Evolutionary conservation across 37 sponge, comb jelly and placozoan species (phyloP).

Genomic region (Tethya wilhelma): DNA sequence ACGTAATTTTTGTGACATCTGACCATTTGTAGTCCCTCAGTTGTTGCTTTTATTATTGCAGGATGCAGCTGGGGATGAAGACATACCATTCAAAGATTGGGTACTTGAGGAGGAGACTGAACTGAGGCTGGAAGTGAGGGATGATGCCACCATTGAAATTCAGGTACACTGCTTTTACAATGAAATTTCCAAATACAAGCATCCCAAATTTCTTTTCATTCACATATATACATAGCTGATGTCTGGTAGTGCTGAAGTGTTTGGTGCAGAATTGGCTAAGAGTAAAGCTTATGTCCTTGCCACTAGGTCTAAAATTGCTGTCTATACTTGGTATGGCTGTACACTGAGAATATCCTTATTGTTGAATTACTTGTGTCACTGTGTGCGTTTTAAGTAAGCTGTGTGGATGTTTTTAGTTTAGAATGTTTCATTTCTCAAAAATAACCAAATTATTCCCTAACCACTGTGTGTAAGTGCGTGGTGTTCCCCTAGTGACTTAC

Average conservation of each 20-base stretch:
- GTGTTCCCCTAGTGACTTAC: slow-evolving; percentile 69
- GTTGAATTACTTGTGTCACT: not conserved
- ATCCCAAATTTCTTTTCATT: not conserved
- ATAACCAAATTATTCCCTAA: not conserved
- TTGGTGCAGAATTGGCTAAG: slow-evolving; percentile 91
- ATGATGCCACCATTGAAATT: slow-evolving; percentile 32
- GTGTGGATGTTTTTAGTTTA: not conserved
- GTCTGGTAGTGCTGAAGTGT: slow-evolving; percentile 89
- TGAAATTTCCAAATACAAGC: not conserved
- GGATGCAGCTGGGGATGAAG: slow-evolving; percentile 1
- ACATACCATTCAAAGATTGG: slow-evolving; percentile 67
- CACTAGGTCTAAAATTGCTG: slow-evolving; percentile 68
- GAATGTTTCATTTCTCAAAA: not conserved
- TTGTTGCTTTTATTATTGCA: not conserved
- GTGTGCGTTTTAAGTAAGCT: not conserved
- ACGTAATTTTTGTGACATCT: not conserved
- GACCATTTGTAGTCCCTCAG: not conserved
- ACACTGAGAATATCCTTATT: slow-evolving; percentile 39
- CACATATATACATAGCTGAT: too few relatives aligned
- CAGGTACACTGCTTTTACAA: not conserved
- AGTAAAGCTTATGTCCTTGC: slow-evolving; percentile 66
- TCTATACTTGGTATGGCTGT: slow-evolving; percentile 92
- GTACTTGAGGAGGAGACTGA: slow-evolving; percentile 73
- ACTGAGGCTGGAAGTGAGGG: slow-evolving; percentile 79
- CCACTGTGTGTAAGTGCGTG: slow-evolving; percentile 52